Evolutionary conservation across 2,888 invertebrate genomes (phyloP), one percentile per base, ranked within the genome.

Genomic region (Drosophila subsilvestris): DNA sequence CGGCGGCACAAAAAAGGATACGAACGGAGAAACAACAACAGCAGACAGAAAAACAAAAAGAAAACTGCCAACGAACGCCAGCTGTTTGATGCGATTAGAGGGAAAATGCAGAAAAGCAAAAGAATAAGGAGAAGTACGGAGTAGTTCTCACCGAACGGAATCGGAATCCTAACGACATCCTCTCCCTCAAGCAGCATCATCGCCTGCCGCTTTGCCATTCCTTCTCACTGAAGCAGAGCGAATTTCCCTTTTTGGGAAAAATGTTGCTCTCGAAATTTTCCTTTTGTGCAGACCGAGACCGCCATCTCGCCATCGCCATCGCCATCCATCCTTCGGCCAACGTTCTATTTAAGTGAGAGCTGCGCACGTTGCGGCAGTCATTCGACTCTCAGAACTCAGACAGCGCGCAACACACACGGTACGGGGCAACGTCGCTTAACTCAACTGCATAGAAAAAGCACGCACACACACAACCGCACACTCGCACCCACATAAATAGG

Each of bases 281-380:
- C 66, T 27, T 32, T n/a, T 45, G 56, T 65, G 66, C 66, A 67
- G 66, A 65, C 49, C 66, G 25, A 5, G 5, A 0, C 6, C 25
- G 25, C n/a, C n/a, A 5, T 3, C 0, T 4, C 25, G 27, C 8
- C 2, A 27, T 2, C 8, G 27, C 27, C 27, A 27, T 9, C 9
- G 14, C 37, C n/a, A 37, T 14, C 37, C 37, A 49, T 49, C 20
- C 49, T 49, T 12, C 22, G 49, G 20, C 12, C 79, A n/a, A n/a
- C 37, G 37, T 37, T 37, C 85, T 74, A 84, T 83, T 86, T 86
- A 83, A 86, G 79, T 76, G 86, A 82, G 86, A 83, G 83, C 27
- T 86, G 79, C 84, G 88, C 83, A 88, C 86, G 84, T 75, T 88
- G 76, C 76, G 84, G 70, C 86, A 84, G 85, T 88, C 86, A 84